Conservation (phyloP, 2,797 vertebrate species). For the Mus caroli region DNA sequence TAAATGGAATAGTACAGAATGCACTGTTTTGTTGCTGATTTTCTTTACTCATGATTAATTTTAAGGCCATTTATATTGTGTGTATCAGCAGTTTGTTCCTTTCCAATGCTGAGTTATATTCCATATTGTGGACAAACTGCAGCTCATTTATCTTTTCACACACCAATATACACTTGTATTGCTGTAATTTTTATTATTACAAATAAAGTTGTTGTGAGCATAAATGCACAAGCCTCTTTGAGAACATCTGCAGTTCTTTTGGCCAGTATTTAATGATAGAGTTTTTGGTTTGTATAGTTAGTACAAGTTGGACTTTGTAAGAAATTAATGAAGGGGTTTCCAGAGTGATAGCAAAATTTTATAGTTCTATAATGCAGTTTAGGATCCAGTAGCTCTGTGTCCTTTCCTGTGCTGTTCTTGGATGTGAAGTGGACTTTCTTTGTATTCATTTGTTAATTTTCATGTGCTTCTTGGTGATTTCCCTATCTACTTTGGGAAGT, state of each 20-base stretch:
- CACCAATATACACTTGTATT: background rate
- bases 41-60: slow-evolving; percentile 12
- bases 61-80: background rate
- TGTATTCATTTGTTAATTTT: slow-evolving; percentile 51
- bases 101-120: slow-evolving; percentile 10
- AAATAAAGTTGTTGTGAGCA: background rate
- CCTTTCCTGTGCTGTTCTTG: slow-evolving; percentile 23
- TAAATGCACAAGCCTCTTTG: background rate
- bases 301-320: background rate
- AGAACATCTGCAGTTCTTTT: slow-evolving; percentile 54
- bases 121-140: background rate
- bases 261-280: slow-evolving; percentile 20
- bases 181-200: slow-evolving; percentile 30
- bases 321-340: slow-evolving; percentile 28
- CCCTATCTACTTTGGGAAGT: slow-evolving; percentile 38
- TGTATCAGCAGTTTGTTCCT: background rate
- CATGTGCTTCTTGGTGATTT: background rate
- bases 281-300: background rate
- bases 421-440: background rate
- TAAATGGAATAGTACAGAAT: slow-evolving; percentile 15
- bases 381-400: background rate
- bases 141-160: background rate
- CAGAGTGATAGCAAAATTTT: slow-evolving; percentile 18
- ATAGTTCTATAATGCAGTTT: background rate
- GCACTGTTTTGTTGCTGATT: background rate